Conservation (phyloP, 2,888 invertebrate genomes). For the Rhingia rostrata region DNA sequence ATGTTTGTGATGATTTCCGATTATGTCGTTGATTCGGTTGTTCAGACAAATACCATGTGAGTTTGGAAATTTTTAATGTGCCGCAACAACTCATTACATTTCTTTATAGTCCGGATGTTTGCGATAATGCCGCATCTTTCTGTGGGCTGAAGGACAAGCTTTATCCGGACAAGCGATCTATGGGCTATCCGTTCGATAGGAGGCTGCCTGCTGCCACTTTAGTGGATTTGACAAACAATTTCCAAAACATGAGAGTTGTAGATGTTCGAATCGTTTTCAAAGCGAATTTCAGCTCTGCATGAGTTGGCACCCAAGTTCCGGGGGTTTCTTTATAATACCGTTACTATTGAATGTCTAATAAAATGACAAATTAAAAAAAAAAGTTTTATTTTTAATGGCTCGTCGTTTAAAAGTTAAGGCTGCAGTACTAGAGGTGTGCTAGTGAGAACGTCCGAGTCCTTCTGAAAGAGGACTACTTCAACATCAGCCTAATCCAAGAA, state of each 20-base stretch:
- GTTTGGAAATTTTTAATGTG: not conserved
- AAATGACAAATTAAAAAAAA: too few species aligned
- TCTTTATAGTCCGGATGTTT: constrained; percentile 79
- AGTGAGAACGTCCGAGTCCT: too few species aligned
- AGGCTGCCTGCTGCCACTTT: constrained; percentile 82
- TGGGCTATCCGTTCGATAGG: constrained; percentile 86
- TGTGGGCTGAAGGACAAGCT: constrained; percentile 87
- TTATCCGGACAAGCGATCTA: constrained; percentile 87
- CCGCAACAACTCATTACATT: not conserved
- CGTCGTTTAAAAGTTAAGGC: too few species aligned
- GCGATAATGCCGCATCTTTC: constrained; percentile 87
- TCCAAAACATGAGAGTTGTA: constrained; percentile 87
- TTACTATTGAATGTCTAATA: too few species aligned
- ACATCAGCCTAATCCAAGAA: too few species aligned
- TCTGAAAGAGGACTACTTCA: too few species aligned
- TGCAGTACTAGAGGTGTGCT: too few species aligned
- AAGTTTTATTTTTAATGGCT: too few species aligned
- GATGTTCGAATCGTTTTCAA: constrained; percentile 86
- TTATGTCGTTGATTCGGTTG: constrained; percentile 85
- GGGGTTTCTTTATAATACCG: too few species aligned
- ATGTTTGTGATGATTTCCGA: constrained; percentile 92
- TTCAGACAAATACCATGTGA: constrained; percentile 77
- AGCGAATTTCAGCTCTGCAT: not conserved
- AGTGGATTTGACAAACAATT: constrained; percentile 86
- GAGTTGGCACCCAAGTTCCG: too few species aligned